phyloP scores from a whole-genome alignment of 35 echinoderm and acorn worm species.

The Hemicentrotus pulcherrimus region DNA sequence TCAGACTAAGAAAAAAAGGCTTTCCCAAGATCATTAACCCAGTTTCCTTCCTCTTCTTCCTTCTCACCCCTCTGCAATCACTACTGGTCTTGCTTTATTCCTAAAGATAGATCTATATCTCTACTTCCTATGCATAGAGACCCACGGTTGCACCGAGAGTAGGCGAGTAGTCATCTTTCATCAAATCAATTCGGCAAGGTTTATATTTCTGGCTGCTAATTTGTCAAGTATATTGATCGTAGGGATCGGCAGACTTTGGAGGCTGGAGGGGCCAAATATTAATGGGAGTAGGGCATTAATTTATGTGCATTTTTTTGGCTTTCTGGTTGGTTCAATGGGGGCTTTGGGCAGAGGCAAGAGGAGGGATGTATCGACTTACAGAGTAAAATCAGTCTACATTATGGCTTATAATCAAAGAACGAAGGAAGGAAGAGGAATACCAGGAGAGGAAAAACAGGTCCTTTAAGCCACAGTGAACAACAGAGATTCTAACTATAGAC shows the following conservation, averaged over 20 bases:
- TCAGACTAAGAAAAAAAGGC: background rate
- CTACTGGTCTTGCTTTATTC: background rate
- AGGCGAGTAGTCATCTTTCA: background rate
- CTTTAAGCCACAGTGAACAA: too few relatives aligned
- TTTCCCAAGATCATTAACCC: background rate
- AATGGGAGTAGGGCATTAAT: slow-evolving; percentile 3
- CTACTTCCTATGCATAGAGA: background rate
- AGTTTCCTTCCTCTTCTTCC: background rate
- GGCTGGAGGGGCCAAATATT: background rate
- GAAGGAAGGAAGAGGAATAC: too few relatives aligned
- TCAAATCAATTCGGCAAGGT: background rate
- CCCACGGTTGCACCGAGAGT: background rate
- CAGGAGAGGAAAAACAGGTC: too few relatives aligned
- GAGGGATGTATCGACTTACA: background rate
- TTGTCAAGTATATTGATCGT: slow-evolving; percentile 3
- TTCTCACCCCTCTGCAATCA: background rate
- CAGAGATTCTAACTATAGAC: too few relatives aligned
- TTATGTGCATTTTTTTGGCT: background rate
- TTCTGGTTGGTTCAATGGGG: background rate
- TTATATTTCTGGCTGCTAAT: slow-evolving; percentile 7
- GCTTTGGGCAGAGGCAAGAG: background rate
- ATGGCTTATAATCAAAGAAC: too few relatives aligned
- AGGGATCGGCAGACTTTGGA: background rate
- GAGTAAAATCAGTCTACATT: too few relatives aligned
- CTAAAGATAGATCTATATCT: background rate